These are phyloP conservation scores for Dryobotodes eremita DNA, from an alignment of 2,888 invertebrate species.

Conservation along the genomic window DNA sequence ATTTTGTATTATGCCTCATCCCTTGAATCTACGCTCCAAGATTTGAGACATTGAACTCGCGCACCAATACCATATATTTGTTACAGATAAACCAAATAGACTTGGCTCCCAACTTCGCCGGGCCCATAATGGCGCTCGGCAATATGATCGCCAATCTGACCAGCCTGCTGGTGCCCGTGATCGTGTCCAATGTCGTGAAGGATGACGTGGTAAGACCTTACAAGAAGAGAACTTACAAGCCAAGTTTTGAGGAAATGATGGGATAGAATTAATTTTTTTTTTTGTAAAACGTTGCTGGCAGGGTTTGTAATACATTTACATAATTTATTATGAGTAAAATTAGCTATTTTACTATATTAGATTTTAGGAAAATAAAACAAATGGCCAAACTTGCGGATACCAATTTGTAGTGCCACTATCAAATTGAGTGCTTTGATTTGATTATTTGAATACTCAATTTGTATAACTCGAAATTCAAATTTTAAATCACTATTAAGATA, in stretches of 20 bases:
- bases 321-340: background rate
- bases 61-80: constrained; percentile 17
- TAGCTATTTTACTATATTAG: background rate
- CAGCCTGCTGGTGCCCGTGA: constrained; percentile 93
- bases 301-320: no score
- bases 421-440: no score
- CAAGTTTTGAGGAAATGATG: background rate
- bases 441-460: no score
- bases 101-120: constrained; percentile 95
- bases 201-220: constrained; percentile 86
- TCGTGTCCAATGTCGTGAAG: constrained; percentile 92
- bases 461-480: no score
- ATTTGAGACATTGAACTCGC: background rate
- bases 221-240: background rate
- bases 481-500: no score
- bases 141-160: constrained; percentile 93
- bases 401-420: no score
- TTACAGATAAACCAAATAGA: constrained; percentile 94
- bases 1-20: background rate
- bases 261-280: no score
- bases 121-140: constrained; percentile 94
- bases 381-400: no score
- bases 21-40: background rate
- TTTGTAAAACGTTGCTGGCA: no score
- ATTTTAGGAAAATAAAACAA: no score